A percentile compares a stretch with the other conserved stretches of the same genome.
phyloP scores from a whole-genome alignment of 2,797 vertebrate genomes.

The Spinibarbus caldwelli region DNA sequence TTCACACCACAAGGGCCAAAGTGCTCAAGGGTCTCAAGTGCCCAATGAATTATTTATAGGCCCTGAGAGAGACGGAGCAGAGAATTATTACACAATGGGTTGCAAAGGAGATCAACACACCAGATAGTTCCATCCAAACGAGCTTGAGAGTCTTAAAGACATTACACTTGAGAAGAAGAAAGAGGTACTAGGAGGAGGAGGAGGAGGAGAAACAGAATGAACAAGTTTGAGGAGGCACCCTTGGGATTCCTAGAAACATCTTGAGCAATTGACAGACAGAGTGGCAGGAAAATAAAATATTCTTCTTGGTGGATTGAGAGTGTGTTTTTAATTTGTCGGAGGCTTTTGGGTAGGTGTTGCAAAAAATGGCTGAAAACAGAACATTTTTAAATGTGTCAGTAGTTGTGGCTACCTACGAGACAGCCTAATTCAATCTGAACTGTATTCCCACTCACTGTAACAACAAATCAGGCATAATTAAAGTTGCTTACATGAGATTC shows the following conservation, averaged over 20 bases:
- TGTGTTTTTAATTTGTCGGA: constrained; percentile 33
- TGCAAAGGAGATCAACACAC: constrained; percentile 72
- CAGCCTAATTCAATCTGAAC: constrained; percentile 41
- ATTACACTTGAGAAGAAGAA: constrained; percentile 38
- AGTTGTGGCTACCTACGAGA: constrained; percentile 29
- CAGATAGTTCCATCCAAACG: constrained; percentile 72
- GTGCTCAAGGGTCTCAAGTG: constrained; percentile 75
- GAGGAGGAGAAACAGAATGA: constrained; percentile 39
- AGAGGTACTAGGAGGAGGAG: constrained; percentile 21
- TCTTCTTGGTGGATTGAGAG: constrained; percentile 36
- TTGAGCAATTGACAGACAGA: constrained; percentile 42
- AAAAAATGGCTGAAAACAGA: constrained; percentile 36
- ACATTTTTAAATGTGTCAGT: constrained; percentile 33
- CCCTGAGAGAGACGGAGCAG: constrained; percentile 62
- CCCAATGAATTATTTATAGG: constrained; percentile 79
- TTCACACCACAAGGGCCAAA: constrained; percentile 65
- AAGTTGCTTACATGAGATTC: constrained; percentile 60
- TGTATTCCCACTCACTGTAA: constrained; percentile 39
- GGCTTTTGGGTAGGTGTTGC: constrained; percentile 31
- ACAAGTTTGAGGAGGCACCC: constrained; percentile 39
- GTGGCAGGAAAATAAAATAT: constrained; percentile 41
- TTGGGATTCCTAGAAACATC: constrained; percentile 46
- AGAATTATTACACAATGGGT: constrained; percentile 59
- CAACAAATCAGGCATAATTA: constrained; percentile 45
- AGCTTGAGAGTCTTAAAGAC: constrained; percentile 60